Percentiles rank a stretch among this genome's conserved stretches.
Conservation (phyloP, 92 coral and sea anemone species). For the Epizoanthus fatuus region DNA sequence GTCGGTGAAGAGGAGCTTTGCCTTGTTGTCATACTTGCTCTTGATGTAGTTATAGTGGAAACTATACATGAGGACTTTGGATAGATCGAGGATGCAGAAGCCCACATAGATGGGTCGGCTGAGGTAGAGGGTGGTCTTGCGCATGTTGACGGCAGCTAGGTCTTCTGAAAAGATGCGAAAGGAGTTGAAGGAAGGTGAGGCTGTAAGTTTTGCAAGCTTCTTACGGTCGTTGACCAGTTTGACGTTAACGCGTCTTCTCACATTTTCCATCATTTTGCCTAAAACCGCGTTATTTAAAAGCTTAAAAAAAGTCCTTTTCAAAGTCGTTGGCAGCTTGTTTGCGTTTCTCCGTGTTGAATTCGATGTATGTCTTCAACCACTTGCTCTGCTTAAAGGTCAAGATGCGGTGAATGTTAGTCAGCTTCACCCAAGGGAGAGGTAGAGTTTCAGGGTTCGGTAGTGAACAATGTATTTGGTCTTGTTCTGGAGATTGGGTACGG, state of each 20-base stretch:
- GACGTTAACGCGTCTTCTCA: slow-evolving; percentile 20
- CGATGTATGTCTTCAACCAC: slow-evolving; percentile 56
- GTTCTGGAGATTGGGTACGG: slow-evolving; percentile 23
- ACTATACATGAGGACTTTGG: slow-evolving; percentile 46
- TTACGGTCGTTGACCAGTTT: slow-evolving; percentile 29
- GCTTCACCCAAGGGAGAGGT: slow-evolving; percentile 30
- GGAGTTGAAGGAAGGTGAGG: slow-evolving; percentile 51
- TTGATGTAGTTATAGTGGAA: slow-evolving; percentile 45
- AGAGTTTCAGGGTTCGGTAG: slow-evolving; percentile 19
- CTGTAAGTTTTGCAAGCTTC: slow-evolving; percentile 24
- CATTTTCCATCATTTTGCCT: too few relatives aligned
- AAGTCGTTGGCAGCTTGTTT: slow-evolving; percentile 33
- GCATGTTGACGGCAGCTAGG: slow-evolving; percentile 60
- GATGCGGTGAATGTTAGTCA: slow-evolving; percentile 32
- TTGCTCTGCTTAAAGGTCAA: slow-evolving; percentile 47
- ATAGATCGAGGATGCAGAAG: slow-evolving; percentile 51
- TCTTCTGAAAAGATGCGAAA: slow-evolving; percentile 56
- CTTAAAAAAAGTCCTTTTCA: too few relatives aligned
- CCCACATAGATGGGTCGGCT: slow-evolving; percentile 66
- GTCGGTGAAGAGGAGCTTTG: slow-evolving; percentile 64
- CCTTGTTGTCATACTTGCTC: slow-evolving; percentile 21
- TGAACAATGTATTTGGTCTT: slow-evolving; percentile 1
- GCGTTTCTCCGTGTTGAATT: slow-evolving; percentile 59
- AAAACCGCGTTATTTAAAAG: too few relatives aligned
- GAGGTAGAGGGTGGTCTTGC: slow-evolving; percentile 56